Evolutionary conservation across 2,113 vertebrate species (phyloP), one percentile per base, ranked within the genome.

Genomic region (Tonatia bakeri): DNA sequence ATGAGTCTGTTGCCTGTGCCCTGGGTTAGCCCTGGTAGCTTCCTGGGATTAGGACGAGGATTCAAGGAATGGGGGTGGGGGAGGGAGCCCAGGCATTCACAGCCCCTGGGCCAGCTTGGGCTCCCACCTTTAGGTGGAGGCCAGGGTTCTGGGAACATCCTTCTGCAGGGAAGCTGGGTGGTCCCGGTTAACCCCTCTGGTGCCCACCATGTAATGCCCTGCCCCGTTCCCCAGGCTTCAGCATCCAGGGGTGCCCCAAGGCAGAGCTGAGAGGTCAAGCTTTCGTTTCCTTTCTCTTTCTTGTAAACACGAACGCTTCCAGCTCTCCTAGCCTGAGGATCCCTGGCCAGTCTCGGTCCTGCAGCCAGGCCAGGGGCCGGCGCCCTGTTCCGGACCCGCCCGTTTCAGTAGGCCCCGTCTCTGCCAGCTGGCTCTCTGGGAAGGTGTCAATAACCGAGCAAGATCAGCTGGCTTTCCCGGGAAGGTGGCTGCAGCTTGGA

Each of bases 1-100:
- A n/a, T 77, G 31, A 97, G 59, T 95, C 96, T 94, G 91, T 50
- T 24, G 77, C 77, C 81, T 80, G 47, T 69, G 73, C 50, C 91
- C 28, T 0, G 1, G 43, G 96, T 95, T 82, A 91, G 77, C 45
- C 8, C 50, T n/a, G 36, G 40, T 1, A 1, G 61, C 87, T 94
- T 97, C 89, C 94, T 70, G 81, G 82, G 94, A 40, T 28, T 40
- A 24, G 38, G 67, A 40, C 5, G 2, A 26, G 33, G 73, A 70
- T 90, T 82, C 75, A 56, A 59, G 91, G 83, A 86, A 47, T 1
- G 52, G 26, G 67, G 26, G 33, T 38, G 91, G 77, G 43, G 5
- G 43, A 19, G 28, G 16, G 15, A 33, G 26, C 26, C 73, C 9
- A 7, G 43, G 4, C 28, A 28, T 4, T 40, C 47, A 50, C 54